Evolutionary conservation across 1,140 invertebrate species (phyloP), one percentile per base, ranked within the genome.

Genomic region (Anagrus nilaparvatae): DNA sequence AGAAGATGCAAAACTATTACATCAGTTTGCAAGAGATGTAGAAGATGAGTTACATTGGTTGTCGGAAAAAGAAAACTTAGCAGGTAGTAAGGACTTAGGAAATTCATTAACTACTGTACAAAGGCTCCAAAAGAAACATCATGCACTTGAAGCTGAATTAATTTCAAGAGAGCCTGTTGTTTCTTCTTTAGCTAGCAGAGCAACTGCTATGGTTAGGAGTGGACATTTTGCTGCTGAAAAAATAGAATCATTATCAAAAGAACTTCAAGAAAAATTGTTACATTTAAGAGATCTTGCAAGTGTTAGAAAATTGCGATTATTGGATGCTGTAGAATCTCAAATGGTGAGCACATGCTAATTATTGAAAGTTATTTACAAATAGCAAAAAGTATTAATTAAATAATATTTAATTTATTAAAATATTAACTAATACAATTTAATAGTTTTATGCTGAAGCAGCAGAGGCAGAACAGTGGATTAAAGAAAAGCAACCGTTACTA

Each of bases 41-140:
- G 84, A 91, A 37, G 88, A 93, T 56, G 88, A 93, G 57, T 49
- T 89, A 4, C 75, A 82, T 47, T 93, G 88, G 88, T 58, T 88
- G 10, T 60, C 72, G 1, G 92, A 97, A 58, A 91, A 91, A 52
- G 86, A 92, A 54, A 79, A 83, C 5, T 67, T 90, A 13, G 89
- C 87, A 3, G 72, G 77, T 0, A 91, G 86, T 3, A 73, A 77
- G 50, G 76, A 94, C 70, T 63, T 88, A 47, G 79, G 87, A 46
- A 75, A 74, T 55, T 79, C 84, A 57, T 65, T 98, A 28, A 82
- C 84, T 16, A 84, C 89, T n/a, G 92, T 97, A 0, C 93, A 98
- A 59, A 87, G 87, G 54, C 67, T 98, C 32, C 92, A 97, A 54
- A 98, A 97, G 73, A 97, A 97, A 65, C 94, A 98, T 66, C 79